A percentile compares a stretch with the other conserved stretches of the same genome.
phyloP scores from a whole-genome alignment of 2,113 vertebrate genomes.

The Misgurnus mizolepis region DNA sequence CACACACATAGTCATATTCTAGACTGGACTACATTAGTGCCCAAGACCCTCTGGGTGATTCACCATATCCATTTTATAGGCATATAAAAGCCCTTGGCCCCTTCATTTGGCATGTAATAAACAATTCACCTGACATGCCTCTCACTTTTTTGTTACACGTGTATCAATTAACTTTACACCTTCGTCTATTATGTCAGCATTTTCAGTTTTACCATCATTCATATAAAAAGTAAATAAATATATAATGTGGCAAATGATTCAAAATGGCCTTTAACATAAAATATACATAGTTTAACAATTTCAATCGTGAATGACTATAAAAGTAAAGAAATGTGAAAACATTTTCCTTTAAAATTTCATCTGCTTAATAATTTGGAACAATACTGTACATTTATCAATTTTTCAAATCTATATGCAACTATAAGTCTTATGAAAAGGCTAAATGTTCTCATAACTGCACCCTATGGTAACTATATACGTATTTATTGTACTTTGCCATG shows the following conservation, averaged over 20 bases:
- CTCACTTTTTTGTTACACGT: constrained; percentile 64
- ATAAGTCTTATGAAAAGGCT: no score
- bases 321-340: not conserved
- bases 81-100: constrained; percentile 69
- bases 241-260: constrained; percentile 34
- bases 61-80: constrained; percentile 73
- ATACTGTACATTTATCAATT: no score
- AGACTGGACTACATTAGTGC: constrained; percentile 65
- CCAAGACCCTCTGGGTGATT: constrained; percentile 67
- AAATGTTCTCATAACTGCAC: no score
- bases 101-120: constrained; percentile 74
- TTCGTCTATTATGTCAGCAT: constrained; percentile 64
- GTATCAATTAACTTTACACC: constrained; percentile 74
- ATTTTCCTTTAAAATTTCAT: no score
- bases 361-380: no score
- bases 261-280: constrained; percentile 23
- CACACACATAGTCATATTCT: constrained; percentile 11
- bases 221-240: constrained; percentile 48
- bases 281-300: not conserved
- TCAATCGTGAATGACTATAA: not conserved
- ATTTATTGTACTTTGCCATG: no score
- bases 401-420: no score
- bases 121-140: constrained; percentile 63
- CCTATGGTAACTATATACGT: no score
- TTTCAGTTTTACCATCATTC: constrained; percentile 60